A percentile compares a stretch with the other conserved stretches of the same genome.
Conservation (phyloP, 2,113 vertebrate species). For the Pipa parva region DNA sequence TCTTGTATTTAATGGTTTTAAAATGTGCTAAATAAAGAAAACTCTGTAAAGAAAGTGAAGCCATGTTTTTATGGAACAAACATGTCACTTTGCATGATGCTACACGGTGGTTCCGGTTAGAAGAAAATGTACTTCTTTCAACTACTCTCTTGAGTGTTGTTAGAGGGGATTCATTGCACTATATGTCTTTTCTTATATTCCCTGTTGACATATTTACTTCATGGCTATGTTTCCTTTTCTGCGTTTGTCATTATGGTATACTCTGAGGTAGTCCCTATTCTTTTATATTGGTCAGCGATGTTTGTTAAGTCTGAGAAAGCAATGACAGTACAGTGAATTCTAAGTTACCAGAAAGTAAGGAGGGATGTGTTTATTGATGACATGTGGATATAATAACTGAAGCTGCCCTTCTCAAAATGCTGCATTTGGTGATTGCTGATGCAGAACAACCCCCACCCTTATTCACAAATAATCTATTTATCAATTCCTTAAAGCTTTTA, state of each 20-base stretch:
- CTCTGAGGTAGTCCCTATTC: neutral
- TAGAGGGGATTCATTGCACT: constrained; percentile 29
- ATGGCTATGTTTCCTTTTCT: constrained; percentile 17
- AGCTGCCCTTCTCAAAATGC: neutral
- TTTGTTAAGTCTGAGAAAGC: constrained; percentile 1
- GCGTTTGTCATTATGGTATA: neutral
- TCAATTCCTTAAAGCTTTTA: too few relatives aligned
- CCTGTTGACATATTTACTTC: constrained; percentile 30
- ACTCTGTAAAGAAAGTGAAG: constrained; percentile 23
- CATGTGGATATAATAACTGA: neutral
- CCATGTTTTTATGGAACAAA: constrained; percentile 9
- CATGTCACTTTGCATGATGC: constrained; percentile 19
- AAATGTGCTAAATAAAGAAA: constrained; percentile 39
- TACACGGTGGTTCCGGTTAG: constrained; percentile 28
- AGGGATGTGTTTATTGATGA: neutral
- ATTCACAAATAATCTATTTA: too few relatives aligned
- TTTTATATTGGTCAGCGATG: neutral
- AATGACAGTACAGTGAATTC: neutral
- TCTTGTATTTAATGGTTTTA: constrained; percentile 10
- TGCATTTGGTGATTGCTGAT: neutral
- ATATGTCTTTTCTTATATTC: constrained; percentile 35
- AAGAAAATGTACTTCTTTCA: constrained; percentile 37
- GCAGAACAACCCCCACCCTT: too few relatives aligned
- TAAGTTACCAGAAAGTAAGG: neutral
- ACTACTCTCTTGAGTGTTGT: constrained; percentile 31